A percentile compares a stretch with the other conserved stretches of the same genome.
phyloP scores from a whole-genome alignment of 2,797 vertebrate species.

The Avahi laniger region DNA sequence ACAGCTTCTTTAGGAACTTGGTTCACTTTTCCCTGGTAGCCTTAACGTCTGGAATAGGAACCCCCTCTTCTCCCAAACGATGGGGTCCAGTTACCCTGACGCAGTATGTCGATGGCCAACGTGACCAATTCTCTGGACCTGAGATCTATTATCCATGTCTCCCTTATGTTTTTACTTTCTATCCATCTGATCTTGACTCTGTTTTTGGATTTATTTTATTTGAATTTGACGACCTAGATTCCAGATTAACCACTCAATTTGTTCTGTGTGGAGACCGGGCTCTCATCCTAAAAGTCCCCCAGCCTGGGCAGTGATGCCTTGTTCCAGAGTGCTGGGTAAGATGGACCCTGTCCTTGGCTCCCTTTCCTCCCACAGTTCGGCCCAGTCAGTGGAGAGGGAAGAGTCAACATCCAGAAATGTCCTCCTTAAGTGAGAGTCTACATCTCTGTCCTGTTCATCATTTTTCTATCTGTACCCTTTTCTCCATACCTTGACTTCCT shows the following conservation, averaged over 20 bases:
- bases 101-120: accelerated
- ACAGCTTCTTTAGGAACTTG: accelerated
- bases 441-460: background rate
- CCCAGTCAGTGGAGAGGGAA: background rate
- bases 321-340: background rate
- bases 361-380: accelerated
- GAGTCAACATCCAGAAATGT: background rate
- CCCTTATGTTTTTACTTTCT: background rate
- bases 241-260: background rate
- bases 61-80: accelerated
- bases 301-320: background rate
- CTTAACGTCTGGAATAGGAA: background rate
- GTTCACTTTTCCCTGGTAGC: too few relatives aligned
- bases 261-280: background rate
- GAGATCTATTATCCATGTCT: background rate
- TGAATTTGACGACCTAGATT: background rate
- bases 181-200: background rate
- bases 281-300: background rate
- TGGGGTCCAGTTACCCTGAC: too few relatives aligned
- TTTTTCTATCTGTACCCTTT: background rate
- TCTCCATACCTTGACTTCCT: background rate
- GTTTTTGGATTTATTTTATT: background rate
- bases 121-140: background rate
- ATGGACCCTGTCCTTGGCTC: background rate
- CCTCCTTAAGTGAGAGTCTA: background rate